Evolutionary conservation across 2,113 vertebrate species (phyloP).

Genomic region (Vidua macroura): DNA sequence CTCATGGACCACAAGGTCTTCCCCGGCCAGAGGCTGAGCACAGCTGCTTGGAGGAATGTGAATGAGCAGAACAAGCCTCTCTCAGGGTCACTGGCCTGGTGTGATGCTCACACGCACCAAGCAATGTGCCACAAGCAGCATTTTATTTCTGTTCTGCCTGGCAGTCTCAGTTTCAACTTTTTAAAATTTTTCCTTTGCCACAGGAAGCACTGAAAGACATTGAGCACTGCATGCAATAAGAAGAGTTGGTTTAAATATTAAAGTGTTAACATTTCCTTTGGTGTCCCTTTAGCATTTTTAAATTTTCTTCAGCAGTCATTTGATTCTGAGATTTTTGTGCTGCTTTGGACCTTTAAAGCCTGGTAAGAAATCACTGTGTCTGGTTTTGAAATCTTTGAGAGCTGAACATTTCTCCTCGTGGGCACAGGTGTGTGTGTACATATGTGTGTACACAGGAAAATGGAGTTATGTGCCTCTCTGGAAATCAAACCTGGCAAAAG

Average conservation of each 20-base stretch:
- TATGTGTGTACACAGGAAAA: background rate
- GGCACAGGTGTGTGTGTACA: background rate
- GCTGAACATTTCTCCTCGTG: rapidly evolving
- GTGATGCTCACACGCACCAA: background rate
- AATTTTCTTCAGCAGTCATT: background rate
- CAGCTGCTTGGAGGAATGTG: background rate
- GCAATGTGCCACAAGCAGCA: background rate
- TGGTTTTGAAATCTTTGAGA: background rate
- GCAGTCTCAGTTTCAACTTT: background rate
- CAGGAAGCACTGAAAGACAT: background rate
- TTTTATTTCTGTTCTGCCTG: background rate
- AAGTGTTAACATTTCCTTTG: background rate
- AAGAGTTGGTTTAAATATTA: background rate
- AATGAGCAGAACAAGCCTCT: background rate
- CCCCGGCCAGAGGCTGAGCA: background rate
- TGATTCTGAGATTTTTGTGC: background rate
- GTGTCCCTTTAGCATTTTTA: background rate
- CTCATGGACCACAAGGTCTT: background rate
- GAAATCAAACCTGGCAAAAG: background rate
- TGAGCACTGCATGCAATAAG: background rate
- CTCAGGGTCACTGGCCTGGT: background rate
- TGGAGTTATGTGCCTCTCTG: background rate
- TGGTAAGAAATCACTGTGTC: background rate
- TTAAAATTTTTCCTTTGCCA: background rate
- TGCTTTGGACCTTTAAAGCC: background rate